Evolutionary conservation across 1,140 invertebrate species (phyloP).

Genomic region (Eriocheir sinensis): DNA sequence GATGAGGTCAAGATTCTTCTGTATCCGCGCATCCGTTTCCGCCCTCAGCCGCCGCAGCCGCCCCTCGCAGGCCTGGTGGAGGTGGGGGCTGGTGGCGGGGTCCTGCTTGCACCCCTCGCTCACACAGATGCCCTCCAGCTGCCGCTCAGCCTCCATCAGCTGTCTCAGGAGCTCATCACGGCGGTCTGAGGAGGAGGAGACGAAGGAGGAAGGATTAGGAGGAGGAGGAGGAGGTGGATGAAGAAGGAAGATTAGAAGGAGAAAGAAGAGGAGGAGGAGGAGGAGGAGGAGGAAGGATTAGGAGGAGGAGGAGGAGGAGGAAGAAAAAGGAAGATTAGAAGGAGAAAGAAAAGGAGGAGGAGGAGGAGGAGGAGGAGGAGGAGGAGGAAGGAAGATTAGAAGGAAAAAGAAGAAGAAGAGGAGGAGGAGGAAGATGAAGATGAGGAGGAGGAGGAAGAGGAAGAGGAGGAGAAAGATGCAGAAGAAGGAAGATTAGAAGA

Average conservation of each 20-base stretch:
- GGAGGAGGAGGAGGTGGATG: background rate
- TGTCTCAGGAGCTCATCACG: slow-evolving; percentile 56
- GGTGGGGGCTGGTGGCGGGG: slow-evolving; percentile 51
- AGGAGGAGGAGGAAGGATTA: too few relatives aligned
- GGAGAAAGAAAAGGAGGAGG: background rate
- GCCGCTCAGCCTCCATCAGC: slow-evolving; percentile 59
- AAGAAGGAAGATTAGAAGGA: background rate
- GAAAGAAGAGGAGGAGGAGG: too few relatives aligned
- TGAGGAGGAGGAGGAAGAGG: too few relatives aligned
- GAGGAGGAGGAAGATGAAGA: too few relatives aligned
- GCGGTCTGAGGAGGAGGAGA: slow-evolving; percentile 31
- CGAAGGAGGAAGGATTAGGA: background rate
- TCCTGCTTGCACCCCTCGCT: slow-evolving; percentile 58
- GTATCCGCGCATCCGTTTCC: slow-evolving; percentile 66
- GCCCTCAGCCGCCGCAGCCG: slow-evolving; percentile 37
- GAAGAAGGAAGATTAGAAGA: too few relatives aligned
- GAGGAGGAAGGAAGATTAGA: too few relatives aligned
- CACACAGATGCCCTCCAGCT: slow-evolving; percentile 67
- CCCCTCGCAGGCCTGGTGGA: slow-evolving; percentile 57
- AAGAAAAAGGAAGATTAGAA: too few relatives aligned
- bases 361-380: too few relatives aligned
- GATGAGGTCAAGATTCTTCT: slow-evolving; percentile 76
- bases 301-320: too few relatives aligned
- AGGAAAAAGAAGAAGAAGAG: too few relatives aligned
- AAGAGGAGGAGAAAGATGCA: too few relatives aligned